phyloP scores from a whole-genome alignment of 2,113 vertebrate genomes.

The Trochalopteron elliotii region DNA sequence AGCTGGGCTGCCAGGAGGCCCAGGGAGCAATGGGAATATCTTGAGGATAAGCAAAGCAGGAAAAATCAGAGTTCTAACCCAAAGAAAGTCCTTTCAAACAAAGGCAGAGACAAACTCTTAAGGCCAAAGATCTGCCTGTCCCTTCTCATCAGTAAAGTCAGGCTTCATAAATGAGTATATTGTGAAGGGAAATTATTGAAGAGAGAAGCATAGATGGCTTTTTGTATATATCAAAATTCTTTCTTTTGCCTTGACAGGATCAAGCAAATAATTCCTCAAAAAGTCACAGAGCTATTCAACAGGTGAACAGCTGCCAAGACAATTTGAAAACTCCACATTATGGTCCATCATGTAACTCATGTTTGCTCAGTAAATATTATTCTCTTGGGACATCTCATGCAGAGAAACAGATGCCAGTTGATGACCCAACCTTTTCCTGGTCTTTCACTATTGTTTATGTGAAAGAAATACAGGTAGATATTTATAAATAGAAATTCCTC shows the following conservation, averaged over 20 bases:
- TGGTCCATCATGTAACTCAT: slow-evolving; percentile 47
- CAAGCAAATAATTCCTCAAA: slow-evolving; percentile 61
- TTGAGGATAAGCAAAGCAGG: slow-evolving; percentile 1
- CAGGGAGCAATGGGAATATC: neutral
- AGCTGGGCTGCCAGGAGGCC: neutral
- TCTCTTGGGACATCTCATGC: slow-evolving; percentile 33
- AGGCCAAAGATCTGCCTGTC: slow-evolving; percentile 71
- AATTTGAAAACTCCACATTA: slow-evolving; percentile 64
- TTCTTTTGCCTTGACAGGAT: slow-evolving; percentile 61
- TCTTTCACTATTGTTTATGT: slow-evolving; percentile 28
- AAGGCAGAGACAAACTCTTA: slow-evolving; percentile 59
- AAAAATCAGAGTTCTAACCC: slow-evolving; percentile 43
- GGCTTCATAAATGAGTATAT: slow-evolving; percentile 67
- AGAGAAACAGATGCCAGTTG: slow-evolving; percentile 48
- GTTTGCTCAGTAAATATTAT: slow-evolving; percentile 38
- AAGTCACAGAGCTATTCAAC: slow-evolving; percentile 66
- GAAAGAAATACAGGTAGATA: slow-evolving; percentile 31
- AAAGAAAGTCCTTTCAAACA: slow-evolving; percentile 27
- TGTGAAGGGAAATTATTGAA: slow-evolving; percentile 62
- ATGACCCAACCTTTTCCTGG: slow-evolving; percentile 5
- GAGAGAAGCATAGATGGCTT: slow-evolving; percentile 62
- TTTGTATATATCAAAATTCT: slow-evolving; percentile 59
- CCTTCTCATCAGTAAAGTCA: slow-evolving; percentile 69
- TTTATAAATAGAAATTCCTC: slow-evolving; percentile 43
- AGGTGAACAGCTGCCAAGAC: slow-evolving; percentile 70